phyloP scores from a whole-genome alignment of 2,797 vertebrate genomes.

The Chromis chromis region DNA sequence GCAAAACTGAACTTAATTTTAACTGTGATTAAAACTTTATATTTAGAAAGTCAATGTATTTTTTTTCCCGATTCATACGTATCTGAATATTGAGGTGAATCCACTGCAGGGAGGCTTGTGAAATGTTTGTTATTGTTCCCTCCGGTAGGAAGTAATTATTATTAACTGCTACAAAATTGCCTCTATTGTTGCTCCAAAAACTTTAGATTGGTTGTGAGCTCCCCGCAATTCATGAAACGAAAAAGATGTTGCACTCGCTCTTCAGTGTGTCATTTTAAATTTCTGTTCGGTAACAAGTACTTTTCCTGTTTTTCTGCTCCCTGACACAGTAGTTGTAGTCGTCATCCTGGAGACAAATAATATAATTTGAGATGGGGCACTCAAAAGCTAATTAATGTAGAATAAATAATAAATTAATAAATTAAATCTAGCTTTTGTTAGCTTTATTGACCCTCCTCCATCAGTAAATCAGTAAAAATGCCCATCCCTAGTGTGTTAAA shows the following conservation, averaged over 20 bases:
- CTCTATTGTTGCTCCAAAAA: background rate
- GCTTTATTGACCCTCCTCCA: background rate
- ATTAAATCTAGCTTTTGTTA: background rate
- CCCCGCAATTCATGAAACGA: background rate
- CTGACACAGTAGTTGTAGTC: background rate
- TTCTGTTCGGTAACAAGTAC: background rate
- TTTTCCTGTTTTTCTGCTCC: background rate
- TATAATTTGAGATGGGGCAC: too few species aligned
- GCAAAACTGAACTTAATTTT: constrained; percentile 6
- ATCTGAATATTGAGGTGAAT: constrained; percentile 8
- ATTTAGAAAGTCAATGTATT: background rate
- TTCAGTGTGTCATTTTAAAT: background rate
- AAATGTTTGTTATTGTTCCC: constrained; percentile 1
- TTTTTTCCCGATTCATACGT: background rate
- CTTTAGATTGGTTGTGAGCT: background rate
- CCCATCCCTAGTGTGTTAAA: constrained; percentile 42
- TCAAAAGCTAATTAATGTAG: too few species aligned
- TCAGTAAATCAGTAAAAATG: constrained; percentile 6
- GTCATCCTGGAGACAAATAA: background rate
- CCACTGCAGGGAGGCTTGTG: background rate
- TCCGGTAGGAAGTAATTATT: constrained; percentile 4
- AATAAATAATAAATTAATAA: background rate
- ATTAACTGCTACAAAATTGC: background rate
- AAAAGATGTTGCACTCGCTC: background rate
- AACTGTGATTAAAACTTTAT: constrained; percentile 6